Base-by-base conservation (phyloP, 2,888 invertebrate species). In the Drosophila pegasa region DNA sequence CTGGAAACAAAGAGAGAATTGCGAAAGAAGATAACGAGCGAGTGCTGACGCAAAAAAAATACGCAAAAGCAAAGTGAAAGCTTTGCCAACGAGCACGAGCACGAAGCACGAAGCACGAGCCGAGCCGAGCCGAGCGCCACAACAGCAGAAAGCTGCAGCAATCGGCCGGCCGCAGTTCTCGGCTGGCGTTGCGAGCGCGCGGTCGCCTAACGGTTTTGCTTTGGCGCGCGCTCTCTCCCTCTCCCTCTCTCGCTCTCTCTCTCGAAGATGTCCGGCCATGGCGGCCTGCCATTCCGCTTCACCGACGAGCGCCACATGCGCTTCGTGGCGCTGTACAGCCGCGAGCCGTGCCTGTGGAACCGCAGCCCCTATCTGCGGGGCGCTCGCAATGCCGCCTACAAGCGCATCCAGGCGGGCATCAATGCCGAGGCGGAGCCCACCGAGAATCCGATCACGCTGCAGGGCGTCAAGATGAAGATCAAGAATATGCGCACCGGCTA, bases 321-420 rank as follows among this genome's bases (percentile, higher is more conserved):
- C 45, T 82, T 82, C 47, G 82, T 82, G 16, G 69, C 80, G 52
- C 88, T 89, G 0, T 87, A 78, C 25, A 62, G 89, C 1, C 65
- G 63, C 2, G 82, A 89, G 25, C 81, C 88, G 4, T 89, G 89
- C 27, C 61, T 82, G 0, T 82, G 82, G 82, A 80, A 75, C 25
- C 68, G 69, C 16, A 47, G 51, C 0, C 82, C 78, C 1, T 80
- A 61, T 25, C 22, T 67, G 12, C 48, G 33, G 29, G 52, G 63
- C 18, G 69, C 67, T 9, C 64, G 85, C 2, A 70, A 66, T 47
- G 66, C 67, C 3, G 81, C 81, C 14, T 68, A 83, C 16, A 77
- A 59, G 27, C 84, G 81, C 12, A 67, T 81, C 8, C 87, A 87
- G 54, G 6, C 25, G 2, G 89, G 85, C 35, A 76, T 82, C 6